phyloP scores from a whole-genome alignment of 2,888 invertebrate species.

The Diadromus collaris region DNA sequence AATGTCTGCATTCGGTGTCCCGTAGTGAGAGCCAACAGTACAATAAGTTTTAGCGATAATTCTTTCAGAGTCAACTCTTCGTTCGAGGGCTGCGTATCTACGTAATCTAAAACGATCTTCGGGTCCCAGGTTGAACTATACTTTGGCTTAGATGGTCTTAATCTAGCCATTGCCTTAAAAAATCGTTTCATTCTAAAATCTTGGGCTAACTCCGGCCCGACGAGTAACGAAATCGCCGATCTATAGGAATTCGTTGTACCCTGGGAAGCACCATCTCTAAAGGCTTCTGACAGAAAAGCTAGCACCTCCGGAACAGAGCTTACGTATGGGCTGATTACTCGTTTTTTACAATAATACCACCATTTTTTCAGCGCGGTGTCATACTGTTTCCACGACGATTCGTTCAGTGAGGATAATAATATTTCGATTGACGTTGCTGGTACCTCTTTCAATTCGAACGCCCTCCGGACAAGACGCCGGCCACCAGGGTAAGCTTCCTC shows the following conservation, averaged over 20 bases:
- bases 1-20: slow-evolving; percentile 24
- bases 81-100: slow-evolving; percentile 17
- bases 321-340: slow-evolving; percentile 14
- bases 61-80: slow-evolving; percentile 15
- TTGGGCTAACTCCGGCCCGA: slow-evolving; percentile 43
- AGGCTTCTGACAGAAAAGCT: slow-evolving; percentile 39
- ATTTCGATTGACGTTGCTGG: slow-evolving; percentile 29
- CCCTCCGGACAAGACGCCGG: slow-evolving; percentile 63
- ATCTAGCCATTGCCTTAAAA: slow-evolving; percentile 10
- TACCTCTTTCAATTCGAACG: slow-evolving; percentile 33
- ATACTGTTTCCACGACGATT: slow-evolving; percentile 47
- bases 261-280: slow-evolving; percentile 36
- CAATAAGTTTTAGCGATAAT: slow-evolving; percentile 52
- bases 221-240: slow-evolving; percentile 45
- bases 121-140: slow-evolving; percentile 64
- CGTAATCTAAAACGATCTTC: slow-evolving; percentile 56
- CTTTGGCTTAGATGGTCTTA: slow-evolving; percentile 47
- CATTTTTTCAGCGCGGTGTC: slow-evolving; percentile 35
- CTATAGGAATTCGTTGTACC: slow-evolving; percentile 43
- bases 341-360: slow-evolving; percentile 40
- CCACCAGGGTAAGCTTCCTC: slow-evolving; percentile 38
- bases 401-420: slow-evolving; percentile 34
- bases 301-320: slow-evolving; percentile 35
- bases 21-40: slow-evolving; percentile 49
- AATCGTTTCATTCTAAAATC: slow-evolving; percentile 40